These are phyloP conservation scores for Apeira syringaria DNA, from an alignment of 2,888 invertebrate species.

Conservation along the genomic window DNA sequence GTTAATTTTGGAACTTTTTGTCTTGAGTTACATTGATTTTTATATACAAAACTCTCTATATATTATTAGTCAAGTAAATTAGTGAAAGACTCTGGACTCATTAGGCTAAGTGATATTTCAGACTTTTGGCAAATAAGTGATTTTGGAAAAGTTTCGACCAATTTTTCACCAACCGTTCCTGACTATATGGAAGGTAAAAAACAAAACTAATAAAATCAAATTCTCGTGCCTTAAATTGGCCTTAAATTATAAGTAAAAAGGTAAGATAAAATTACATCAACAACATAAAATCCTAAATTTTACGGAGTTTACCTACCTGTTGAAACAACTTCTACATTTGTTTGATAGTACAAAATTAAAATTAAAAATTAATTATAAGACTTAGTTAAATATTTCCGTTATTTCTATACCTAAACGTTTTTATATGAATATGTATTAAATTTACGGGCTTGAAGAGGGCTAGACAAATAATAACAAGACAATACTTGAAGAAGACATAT, in stretches of 20 bases:
- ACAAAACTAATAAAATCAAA: constrained; percentile 62
- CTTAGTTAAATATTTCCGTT: constrained; percentile 78
- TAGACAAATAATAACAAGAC: constrained; percentile 57
- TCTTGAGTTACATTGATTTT: constrained; percentile 76
- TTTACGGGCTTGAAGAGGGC: constrained; percentile 71
- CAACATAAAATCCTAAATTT: constrained; percentile 74
- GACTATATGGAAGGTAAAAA: constrained; percentile 71
- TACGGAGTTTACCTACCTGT: constrained; percentile 76
- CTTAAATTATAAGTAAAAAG: constrained; percentile 81
- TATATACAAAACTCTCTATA: constrained; percentile 80
- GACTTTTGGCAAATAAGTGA: constrained; percentile 67
- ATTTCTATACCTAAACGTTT: constrained; percentile 78
- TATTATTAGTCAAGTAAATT: constrained; percentile 76
- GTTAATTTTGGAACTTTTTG: constrained; percentile 82
- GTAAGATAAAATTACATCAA: constrained; percentile 74
- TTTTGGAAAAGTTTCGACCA: constrained; percentile 75
- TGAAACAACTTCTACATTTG: constrained; percentile 78
- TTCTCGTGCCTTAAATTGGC: constrained; percentile 83
- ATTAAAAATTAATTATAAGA: constrained; percentile 80
- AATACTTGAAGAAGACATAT: constrained; percentile 49
- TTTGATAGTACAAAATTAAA: constrained; percentile 83
- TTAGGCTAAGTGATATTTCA: constrained; percentile 81
- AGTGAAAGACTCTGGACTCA: constrained; percentile 75
- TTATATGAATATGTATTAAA: constrained; percentile 72
- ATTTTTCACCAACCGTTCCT: constrained; percentile 74